These are phyloP conservation scores for Teleiodes luculella DNA, from an alignment of 2,888 invertebrate species.

Conservation along the genomic window DNA sequence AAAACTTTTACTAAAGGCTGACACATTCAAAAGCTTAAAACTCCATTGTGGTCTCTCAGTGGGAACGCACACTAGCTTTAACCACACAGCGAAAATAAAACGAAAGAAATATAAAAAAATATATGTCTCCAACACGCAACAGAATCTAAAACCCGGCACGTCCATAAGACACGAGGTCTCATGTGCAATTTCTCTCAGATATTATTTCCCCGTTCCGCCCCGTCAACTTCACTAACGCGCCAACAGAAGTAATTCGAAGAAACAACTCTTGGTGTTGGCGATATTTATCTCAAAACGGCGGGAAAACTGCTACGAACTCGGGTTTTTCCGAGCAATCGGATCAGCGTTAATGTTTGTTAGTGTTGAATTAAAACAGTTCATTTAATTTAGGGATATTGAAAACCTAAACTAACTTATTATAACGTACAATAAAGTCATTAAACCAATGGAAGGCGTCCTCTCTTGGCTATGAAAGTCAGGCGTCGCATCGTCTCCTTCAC, in stretches of 20 bases:
- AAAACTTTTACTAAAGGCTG: no score
- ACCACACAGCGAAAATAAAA: no score
- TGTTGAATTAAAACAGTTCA: neutral
- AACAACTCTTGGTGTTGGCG: conserved; percentile 7
- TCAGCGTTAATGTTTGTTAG: neutral
- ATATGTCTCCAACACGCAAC: neutral
- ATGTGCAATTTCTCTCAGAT: conserved; percentile 4
- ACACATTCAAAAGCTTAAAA: no score
- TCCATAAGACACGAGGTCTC: neutral
- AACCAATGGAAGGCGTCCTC: no score
- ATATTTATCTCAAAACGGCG: conserved; percentile 24
- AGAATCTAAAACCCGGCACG: neutral
- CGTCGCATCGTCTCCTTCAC: no score
- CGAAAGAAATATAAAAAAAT: neutral
- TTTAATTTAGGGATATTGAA: no score
- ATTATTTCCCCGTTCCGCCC: conserved; percentile 2
- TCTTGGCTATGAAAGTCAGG: no score
- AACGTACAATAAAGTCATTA: no score
- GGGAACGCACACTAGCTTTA: no score
- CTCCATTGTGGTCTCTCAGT: no score
- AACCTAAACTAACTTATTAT: no score
- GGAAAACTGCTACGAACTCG: neutral
- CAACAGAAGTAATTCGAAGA: neutral
- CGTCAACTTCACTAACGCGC: neutral
- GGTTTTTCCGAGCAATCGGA: neutral